phyloP scores from a whole-genome alignment of 2,888 invertebrate species.

The Opisthograptis luteolata region DNA sequence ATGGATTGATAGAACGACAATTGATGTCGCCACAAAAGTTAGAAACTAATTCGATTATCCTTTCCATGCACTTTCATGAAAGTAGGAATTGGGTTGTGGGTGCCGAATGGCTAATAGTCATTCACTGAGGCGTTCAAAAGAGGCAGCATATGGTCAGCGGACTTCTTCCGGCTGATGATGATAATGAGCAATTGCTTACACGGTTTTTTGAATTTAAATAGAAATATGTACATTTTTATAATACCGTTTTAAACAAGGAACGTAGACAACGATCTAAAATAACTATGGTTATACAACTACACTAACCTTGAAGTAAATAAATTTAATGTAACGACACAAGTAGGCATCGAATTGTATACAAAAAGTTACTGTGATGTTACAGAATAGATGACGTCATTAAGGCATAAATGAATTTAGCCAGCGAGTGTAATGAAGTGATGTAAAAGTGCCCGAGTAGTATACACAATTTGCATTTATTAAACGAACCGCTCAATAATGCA shows the following conservation, averaged over 20 bases:
- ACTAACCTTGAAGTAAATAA: conserved; percentile 3
- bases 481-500: conserved; percentile 23
- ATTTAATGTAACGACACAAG: background rate
- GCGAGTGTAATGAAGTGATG: conserved; percentile 11
- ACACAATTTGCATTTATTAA: conserved; percentile 22
- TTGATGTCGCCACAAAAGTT: too few relatives aligned
- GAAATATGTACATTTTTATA: too few relatives aligned
- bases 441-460: conserved; percentile 16
- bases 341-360: background rate
- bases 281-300: background rate
- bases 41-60: too few relatives aligned
- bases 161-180: too few relatives aligned
- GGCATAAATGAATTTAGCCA: conserved; percentile 11
- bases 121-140: too few relatives aligned
- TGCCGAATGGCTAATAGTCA: too few relatives aligned
- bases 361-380: conserved; percentile 2
- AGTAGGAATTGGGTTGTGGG: too few relatives aligned
- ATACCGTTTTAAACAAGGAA: background rate
- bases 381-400: conserved; percentile 5
- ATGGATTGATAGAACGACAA: too few relatives aligned
- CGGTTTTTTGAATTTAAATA: too few relatives aligned
- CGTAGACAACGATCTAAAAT: background rate
- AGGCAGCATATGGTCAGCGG: too few relatives aligned
- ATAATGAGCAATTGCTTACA: too few relatives aligned
- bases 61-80: too few relatives aligned